A percentile compares a stretch with the other conserved stretches of the same genome.
These are phyloP conservation scores for Hippopotamus amphibius DNA, from an alignment of 2,113 vertebrate species.

Conservation along the genomic window DNA sequence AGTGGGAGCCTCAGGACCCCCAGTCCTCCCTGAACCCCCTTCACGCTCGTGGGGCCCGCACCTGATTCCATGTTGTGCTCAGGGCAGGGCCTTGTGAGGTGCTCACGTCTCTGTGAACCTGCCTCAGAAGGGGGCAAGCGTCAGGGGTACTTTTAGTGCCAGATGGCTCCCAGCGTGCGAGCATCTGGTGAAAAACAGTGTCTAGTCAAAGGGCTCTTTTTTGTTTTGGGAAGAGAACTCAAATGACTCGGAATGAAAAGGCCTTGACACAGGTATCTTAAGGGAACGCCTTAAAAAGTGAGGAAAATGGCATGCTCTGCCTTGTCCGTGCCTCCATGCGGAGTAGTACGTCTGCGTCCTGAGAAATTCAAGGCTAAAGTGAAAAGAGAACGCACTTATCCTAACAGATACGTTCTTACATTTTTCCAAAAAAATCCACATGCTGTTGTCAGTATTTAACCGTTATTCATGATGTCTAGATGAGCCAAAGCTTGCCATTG, in stretches of 20 bases:
- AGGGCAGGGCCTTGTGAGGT: neutral
- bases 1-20: neutral
- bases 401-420: neutral
- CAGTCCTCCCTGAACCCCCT: neutral
- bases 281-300: slow-evolving; percentile 36
- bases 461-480: neutral
- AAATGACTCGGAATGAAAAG: slow-evolving; percentile 56
- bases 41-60: accelerated
- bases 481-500: neutral
- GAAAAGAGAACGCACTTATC: slow-evolving; percentile 6
- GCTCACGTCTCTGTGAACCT: neutral
- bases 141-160: neutral
- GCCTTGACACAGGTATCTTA: neutral
- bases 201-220: neutral
- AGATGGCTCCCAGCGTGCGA: neutral
- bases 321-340: neutral
- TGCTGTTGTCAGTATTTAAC: neutral
- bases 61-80: neutral
- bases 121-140: neutral
- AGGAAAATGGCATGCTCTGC: neutral
- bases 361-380: slow-evolving; percentile 32
- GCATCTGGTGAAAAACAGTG: neutral
- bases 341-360: neutral
- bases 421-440: neutral
- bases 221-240: neutral